phyloP scores from a whole-genome alignment of 2,797 vertebrate species.

The Phrynocephalus guinanensis region DNA sequence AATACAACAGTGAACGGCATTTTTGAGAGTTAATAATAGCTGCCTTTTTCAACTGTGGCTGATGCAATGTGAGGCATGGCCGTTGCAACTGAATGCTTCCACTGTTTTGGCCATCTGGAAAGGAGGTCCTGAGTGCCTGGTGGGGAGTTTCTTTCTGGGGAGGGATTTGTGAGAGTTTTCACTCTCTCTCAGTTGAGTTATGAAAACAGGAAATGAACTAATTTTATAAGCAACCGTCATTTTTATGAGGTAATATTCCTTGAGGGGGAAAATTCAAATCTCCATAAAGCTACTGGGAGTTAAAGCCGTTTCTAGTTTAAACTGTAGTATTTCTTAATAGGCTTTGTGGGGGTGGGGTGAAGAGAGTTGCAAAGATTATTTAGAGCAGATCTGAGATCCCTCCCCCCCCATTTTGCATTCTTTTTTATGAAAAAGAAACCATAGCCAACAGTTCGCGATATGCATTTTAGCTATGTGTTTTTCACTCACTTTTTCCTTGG shows the following conservation, averaged over 20 bases:
- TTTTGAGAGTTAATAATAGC: constrained; percentile 30
- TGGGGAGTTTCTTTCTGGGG: background rate
- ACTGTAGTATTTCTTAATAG: background rate
- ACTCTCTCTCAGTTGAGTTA: background rate
- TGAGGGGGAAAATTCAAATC: constrained; percentile 15
- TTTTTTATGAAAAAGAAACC: background rate
- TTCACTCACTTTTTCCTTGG: background rate
- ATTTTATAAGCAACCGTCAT: constrained; percentile 34
- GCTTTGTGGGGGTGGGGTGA: background rate
- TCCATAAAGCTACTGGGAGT: background rate
- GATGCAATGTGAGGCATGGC: rapidly evolving
- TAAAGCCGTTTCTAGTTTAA: background rate
- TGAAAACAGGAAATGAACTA: constrained; percentile 7
- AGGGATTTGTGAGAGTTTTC: constrained; percentile 16
- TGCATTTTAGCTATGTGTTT: background rate
- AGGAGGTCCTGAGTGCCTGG: constrained; percentile 11
- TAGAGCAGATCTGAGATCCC: background rate
- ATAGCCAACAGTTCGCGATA: background rate
- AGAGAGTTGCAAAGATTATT: background rate
- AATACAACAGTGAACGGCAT: constrained; percentile 3
- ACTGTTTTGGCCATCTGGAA: constrained; percentile 45
- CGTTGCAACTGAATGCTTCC: constrained; percentile 3
- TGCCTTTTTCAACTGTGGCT: background rate
- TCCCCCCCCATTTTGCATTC: background rate
- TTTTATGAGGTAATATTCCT: constrained; percentile 37